These are phyloP conservation scores for Hormaphis cornu DNA, from an alignment of 1,140 invertebrate genomes.

Conservation along the genomic window DNA sequence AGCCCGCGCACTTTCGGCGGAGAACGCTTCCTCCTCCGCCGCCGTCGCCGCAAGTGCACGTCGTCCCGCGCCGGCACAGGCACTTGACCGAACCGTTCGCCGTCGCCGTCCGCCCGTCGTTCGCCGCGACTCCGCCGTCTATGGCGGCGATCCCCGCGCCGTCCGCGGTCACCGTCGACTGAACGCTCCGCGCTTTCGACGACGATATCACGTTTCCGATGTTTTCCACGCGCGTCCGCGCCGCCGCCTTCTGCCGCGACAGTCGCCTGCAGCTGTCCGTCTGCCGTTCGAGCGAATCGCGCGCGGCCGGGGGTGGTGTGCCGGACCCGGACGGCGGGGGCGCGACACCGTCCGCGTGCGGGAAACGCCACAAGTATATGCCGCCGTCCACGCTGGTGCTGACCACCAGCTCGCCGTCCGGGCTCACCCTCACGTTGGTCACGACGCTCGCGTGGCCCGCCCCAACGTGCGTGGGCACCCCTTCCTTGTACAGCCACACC, in stretches of 20 bases:
- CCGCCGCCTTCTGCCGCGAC: slow-evolving; percentile 30
- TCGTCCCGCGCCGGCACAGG: neutral
- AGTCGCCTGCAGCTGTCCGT: neutral
- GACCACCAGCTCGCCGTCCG: slow-evolving; percentile 59
- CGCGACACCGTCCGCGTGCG: slow-evolving; percentile 40
- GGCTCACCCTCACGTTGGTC: slow-evolving; percentile 62
- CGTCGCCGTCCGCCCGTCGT: fast-evolving
- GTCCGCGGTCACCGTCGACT: neutral
- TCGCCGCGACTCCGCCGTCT: neutral
- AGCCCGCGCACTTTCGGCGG: too few relatives aligned
- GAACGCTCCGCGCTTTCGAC: neutral
- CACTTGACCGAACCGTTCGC: neutral
- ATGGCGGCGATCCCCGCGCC: neutral
- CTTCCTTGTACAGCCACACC: slow-evolving; percentile 72
- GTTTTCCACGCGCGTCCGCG: slow-evolving; percentile 3
- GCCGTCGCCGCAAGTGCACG: neutral
- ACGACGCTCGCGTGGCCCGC: slow-evolving; percentile 69
- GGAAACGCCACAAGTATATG: slow-evolving; percentile 75
- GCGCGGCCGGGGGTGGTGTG: slow-evolving; percentile 44
- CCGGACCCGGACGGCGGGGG: slow-evolving; percentile 42
- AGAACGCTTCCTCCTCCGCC: neutral
- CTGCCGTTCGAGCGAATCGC: slow-evolving; percentile 53
- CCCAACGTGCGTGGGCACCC: slow-evolving; percentile 62
- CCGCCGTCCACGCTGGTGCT: slow-evolving; percentile 69
- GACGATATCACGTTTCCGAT: slow-evolving; percentile 12